phyloP scores from a whole-genome alignment of 2,797 vertebrate genomes.

The Oreochromis mossambicus region DNA sequence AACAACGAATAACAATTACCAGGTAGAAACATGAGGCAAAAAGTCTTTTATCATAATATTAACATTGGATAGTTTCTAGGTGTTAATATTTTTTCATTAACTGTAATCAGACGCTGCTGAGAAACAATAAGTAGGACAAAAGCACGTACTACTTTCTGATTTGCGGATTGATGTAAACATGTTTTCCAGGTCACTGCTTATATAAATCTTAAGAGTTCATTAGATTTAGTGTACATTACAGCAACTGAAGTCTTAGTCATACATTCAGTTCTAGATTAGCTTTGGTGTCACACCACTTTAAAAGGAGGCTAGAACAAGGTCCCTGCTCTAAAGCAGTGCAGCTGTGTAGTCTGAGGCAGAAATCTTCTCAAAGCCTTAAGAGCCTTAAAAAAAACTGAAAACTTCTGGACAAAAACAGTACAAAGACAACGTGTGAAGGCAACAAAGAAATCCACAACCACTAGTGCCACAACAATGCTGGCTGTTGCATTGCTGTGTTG shows the following conservation, averaged over 20 bases:
- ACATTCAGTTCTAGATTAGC: background rate
- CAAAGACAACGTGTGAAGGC: background rate
- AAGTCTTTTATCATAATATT: background rate
- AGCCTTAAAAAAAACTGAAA: background rate
- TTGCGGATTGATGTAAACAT: rapidly evolving
- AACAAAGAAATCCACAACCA: background rate
- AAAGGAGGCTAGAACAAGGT: background rate
- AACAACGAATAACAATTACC: background rate
- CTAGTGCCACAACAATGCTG: background rate
- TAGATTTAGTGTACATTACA: background rate
- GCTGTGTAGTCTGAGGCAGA: background rate
- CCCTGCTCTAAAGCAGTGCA: background rate
- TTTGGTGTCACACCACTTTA: background rate
- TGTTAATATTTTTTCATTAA: background rate
- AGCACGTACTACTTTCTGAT: background rate
- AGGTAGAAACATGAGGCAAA: background rate
- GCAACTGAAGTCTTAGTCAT: background rate
- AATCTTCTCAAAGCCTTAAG: background rate
- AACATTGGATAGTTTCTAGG: background rate
- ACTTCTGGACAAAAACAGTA: background rate
- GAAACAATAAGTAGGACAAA: background rate
- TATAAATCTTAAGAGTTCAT: background rate
- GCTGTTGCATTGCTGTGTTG: background rate
- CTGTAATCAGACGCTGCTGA: background rate
- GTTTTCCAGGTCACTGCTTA: background rate